Evolutionary conservation across 2,888 invertebrate species (phyloP).

Genomic region (Allolobophora icterica): DNA sequence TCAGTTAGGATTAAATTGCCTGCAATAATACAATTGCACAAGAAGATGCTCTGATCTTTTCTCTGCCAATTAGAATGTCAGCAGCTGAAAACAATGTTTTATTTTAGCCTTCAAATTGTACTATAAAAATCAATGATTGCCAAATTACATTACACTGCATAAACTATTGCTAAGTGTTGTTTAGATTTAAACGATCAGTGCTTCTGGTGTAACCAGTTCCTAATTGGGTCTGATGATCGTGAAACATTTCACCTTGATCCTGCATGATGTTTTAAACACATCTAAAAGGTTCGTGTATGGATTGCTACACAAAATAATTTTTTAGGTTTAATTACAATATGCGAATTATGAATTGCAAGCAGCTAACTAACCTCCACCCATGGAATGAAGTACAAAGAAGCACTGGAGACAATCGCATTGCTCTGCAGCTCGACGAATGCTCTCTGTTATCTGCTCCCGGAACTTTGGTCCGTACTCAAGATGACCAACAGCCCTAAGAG

Average conservation of each 20-base stretch:
- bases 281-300: background rate
- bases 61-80: too few species aligned
- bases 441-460: slow-evolving; percentile 60
- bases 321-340: too few species aligned
- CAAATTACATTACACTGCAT: too few species aligned
- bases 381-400: slow-evolving; percentile 67
- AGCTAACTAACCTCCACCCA: slow-evolving; percentile 65
- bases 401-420: slow-evolving; percentile 66
- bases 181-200: too few species aligned
- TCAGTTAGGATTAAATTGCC: too few species aligned
- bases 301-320: background rate
- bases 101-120: too few species aligned
- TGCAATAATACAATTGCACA: too few species aligned
- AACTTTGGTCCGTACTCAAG: slow-evolving; percentile 65
- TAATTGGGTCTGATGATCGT: background rate
- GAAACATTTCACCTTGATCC: background rate
- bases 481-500: slow-evolving; percentile 65
- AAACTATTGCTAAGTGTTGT: too few species aligned
- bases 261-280: background rate
- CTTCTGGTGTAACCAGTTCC: background rate
- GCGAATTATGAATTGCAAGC: background rate
- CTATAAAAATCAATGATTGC: too few species aligned
- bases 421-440: slow-evolving; percentile 64
- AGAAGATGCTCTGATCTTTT: too few species aligned
- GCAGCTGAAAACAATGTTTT: too few species aligned